These are phyloP conservation scores for Plebejus anna DNA, from an alignment of 2,888 invertebrate genomes.

Conservation along the genomic window DNA sequence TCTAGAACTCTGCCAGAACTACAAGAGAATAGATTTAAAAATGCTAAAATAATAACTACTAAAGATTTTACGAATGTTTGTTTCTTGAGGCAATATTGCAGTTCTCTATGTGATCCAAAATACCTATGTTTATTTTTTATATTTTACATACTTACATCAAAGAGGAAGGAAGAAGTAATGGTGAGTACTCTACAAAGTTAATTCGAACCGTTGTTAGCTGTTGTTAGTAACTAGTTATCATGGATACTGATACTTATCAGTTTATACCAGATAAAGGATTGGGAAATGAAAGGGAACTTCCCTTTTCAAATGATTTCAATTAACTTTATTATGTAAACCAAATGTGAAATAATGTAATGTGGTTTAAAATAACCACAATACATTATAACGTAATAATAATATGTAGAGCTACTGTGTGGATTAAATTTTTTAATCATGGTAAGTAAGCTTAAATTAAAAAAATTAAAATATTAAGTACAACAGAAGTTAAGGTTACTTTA, in stretches of 20 bases:
- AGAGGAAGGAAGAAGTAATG: background rate
- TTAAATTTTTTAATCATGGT: background rate
- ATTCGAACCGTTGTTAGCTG: background rate
- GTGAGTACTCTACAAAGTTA: background rate
- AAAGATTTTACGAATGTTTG: background rate
- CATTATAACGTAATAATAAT: background rate
- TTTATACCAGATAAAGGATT: background rate
- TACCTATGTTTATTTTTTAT: no score
- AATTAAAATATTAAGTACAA: background rate
- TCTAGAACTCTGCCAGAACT: constrained; percentile 15
- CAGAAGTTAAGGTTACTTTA: background rate
- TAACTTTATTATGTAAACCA: no score
- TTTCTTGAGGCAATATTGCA: background rate
- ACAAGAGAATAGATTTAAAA: background rate
- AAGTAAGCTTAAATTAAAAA: background rate
- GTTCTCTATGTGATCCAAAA: background rate
- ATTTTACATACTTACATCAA: background rate
- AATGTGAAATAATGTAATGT: no score
- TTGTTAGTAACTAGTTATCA: background rate
- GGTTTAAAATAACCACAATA: background rate
- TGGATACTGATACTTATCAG: background rate
- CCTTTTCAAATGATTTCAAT: background rate
- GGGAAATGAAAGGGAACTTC: background rate
- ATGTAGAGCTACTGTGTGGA: background rate
- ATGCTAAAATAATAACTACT: background rate